Evolutionary conservation across 2,888 invertebrate species (phyloP).

Genomic region (Odontocolon sp.): DNA sequence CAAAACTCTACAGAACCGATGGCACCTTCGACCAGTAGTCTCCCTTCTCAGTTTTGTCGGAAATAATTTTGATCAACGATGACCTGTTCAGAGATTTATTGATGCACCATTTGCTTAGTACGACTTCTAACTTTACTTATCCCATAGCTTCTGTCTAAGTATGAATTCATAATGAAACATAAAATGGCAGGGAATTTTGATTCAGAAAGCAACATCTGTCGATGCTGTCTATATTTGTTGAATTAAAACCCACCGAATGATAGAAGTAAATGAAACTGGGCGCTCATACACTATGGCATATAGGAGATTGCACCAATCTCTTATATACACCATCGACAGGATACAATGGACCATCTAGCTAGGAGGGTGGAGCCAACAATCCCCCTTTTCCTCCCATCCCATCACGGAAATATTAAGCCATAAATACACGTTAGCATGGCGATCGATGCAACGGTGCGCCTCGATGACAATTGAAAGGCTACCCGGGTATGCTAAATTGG

Average conservation of each 20-base stretch:
- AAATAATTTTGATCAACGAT: not conserved
- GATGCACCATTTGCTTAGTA: not conserved
- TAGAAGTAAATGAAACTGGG: too few relatives aligned
- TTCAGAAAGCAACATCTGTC: not conserved
- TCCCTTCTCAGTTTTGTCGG: not conserved
- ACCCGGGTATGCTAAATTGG: slow-evolving; percentile 30
- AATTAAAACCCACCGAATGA: too few relatives aligned
- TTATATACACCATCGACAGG: too few relatives aligned
- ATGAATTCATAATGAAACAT: not conserved
- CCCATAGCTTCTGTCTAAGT: too few relatives aligned
- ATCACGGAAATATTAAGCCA: slow-evolving; percentile 54
- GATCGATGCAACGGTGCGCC: slow-evolving; percentile 52
- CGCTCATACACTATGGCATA: too few relatives aligned
- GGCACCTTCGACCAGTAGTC: not conserved
- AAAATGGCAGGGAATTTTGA: not conserved
- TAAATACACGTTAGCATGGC: slow-evolving; percentile 47
- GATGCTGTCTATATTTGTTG: not conserved
- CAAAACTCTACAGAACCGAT: not conserved
- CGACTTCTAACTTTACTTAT: not conserved
- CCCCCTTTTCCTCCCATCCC: slow-evolving; percentile 21
- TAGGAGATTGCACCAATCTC: too few relatives aligned
- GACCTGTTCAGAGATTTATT: not conserved
- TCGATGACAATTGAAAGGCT: slow-evolving; percentile 57
- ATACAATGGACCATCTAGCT: slow-evolving; percentile 36
- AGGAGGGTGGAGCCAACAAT: slow-evolving; percentile 20